Base-by-base conservation (phyloP, 2,113 vertebrate genomes). In the Edolisoma coerulescens region DNA sequence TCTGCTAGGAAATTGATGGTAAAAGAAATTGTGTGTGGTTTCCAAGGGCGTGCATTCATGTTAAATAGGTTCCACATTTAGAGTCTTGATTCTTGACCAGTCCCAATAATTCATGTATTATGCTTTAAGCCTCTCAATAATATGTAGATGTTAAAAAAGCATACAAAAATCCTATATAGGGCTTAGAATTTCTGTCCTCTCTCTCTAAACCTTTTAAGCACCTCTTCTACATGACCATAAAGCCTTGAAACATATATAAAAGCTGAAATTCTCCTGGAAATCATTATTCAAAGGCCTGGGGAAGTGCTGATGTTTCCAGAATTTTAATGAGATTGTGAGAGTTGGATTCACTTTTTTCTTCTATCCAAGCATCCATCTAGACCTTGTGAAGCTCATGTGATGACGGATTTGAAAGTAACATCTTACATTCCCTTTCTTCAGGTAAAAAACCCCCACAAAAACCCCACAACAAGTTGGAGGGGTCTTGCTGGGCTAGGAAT, bases 11-110 rank as follows among this genome's bases (percentile, higher is more conserved):
- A 32, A 87, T 60, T 42, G 26, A 91, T 0, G 3, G 53, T 76
- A 69, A 85, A 89, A 83, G 15, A 57, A 82, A 54, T 28, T 11
- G 21, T 57, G 20, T 56, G 23, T 78, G 9, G 28, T 68, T 87
- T 93, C 77, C 87, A 96, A 96, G 94, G 77, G 45, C 87, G 65
- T 49, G 15, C n/a, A 79, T 95, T 96, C 87, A 69, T 57, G 45
- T 42, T 57, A 73, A 88, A 79, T 76, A 35, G 16, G 20, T 9
- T 73, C 74, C 42, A 41, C 24, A 26, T 92, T 89, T 81, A 53
- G 15, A 54, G 65, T 53, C 30, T 35, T 74, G n/a, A 67, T 63
- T 89, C 61, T 65, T 95, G 78, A 87, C 42, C 45, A 22, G 21
- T 57, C 33, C 49, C 10, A 89, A 8, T 16, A 6, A 12, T 61